Base-by-base conservation (phyloP, 2,888 invertebrate genomes). In the Cephus sareptanus region DNA sequence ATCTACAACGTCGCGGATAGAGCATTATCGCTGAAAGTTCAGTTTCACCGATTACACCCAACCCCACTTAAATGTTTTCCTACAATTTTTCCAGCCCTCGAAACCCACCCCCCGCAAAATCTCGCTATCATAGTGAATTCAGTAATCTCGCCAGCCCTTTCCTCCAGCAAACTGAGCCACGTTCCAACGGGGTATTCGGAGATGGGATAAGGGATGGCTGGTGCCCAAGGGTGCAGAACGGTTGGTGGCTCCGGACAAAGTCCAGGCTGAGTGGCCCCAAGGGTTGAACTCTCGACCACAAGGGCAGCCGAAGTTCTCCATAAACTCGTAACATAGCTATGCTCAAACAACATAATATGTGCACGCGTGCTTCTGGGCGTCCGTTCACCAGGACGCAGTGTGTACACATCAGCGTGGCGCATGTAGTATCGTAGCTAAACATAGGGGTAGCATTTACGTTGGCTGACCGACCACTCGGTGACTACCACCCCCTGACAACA, bases 391-490 rank as follows among this genome's bases (percentile, higher is more conserved):
- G 31, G 71, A 33, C 35, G 56, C 70, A 71, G 34, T 77, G 70
- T 78, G 78, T 76, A 76, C 78, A 78, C 78, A 78, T 34, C 30
- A 75, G 35, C 68, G 70, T 34, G 78, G 76, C 15, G 70, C 70
- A 73, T 37, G 78, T 76, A 76, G 75, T 78, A 78, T 76, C 76
- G 71, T 76, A 68, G 76, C 56, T 73, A 78, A 78, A 78, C 78
- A 78, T 69, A 75, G 34, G 78, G 40, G 12, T 75, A 56, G 13
- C 69, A 34, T 71, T 71, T 71, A 34, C 71, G 30, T 30, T 71
- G 71, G 71, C 71, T 71, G 30, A 71, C 71, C 71, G 71, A 71
- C 71, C 71, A 71, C 56, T 56, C 23, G 23, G 56, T 23, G 56
- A 56, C 56, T 6, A 56, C 56, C 23, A 56, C 23, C 56, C 56